A percentile compares a stretch with the other conserved stretches of the same genome.
Evolutionary conservation across 2,888 invertebrate species (phyloP).

Genomic region (Parnassius glacialis): DNA sequence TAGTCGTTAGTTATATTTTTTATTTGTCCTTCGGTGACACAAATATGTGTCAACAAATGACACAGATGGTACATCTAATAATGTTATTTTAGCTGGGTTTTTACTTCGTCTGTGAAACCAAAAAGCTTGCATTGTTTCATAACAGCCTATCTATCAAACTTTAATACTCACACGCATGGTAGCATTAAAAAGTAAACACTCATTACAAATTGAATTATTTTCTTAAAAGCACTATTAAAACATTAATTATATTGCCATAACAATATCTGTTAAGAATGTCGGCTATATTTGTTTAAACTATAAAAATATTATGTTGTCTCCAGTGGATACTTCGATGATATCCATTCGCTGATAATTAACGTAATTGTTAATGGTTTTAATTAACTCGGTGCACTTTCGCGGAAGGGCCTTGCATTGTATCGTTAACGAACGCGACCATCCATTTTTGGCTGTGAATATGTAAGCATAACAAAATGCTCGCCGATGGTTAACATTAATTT

Average conservation of each 20-base stretch:
- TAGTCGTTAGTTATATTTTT: constrained; percentile 66
- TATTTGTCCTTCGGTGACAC: constrained; percentile 52
- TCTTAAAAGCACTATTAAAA: constrained; percentile 14
- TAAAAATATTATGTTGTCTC: constrained; percentile 10
- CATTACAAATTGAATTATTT: constrained; percentile 2
- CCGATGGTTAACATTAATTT: constrained; percentile 11
- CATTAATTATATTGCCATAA: constrained; percentile 18
- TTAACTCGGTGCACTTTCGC: constrained; percentile 34
- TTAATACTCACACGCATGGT: no score
- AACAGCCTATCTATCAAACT: no score
- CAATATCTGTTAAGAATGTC: constrained; percentile 12
- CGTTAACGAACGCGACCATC: constrained; percentile 27
- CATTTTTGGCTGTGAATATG: constrained; percentile 28
- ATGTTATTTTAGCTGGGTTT: constrained; percentile 39
- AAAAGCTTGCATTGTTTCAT: no score
- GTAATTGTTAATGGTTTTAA: constrained; percentile 37
- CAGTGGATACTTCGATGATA: constrained; percentile 26
- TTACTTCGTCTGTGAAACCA: not conserved
- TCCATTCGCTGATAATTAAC: constrained; percentile 36
- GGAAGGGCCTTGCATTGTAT: constrained; percentile 30
- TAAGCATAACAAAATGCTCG: constrained; percentile 18
- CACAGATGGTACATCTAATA: constrained; percentile 57
- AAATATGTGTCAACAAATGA: constrained; percentile 69
- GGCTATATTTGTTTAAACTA: constrained; percentile 5
- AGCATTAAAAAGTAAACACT: constrained; percentile 13